Conservation (phyloP, 2,888 invertebrate genomes). For the Leptinotarsa juncta region DNA sequence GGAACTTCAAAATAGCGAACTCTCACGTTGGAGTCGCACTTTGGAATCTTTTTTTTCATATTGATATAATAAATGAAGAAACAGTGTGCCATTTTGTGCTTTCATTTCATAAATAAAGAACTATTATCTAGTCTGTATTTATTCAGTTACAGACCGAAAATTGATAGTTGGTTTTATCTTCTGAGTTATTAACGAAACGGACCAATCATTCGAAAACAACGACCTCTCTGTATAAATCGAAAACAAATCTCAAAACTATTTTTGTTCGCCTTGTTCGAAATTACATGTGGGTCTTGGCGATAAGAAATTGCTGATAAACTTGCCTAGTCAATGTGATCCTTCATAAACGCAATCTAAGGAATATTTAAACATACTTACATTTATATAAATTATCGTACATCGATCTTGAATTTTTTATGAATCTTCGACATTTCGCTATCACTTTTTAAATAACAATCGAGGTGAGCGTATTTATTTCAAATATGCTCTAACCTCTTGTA, state of each 20-base stretch:
- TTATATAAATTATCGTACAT: slow-evolving; percentile 50
- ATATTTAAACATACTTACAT: slow-evolving; percentile 51
- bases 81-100: not conserved
- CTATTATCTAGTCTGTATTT: not conserved
- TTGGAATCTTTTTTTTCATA: no score
- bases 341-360: slow-evolving; percentile 55
- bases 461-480: slow-evolving; percentile 22
- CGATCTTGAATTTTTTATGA: slow-evolving; percentile 44
- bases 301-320: slow-evolving; percentile 54
- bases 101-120: not conserved
- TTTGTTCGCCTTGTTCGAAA: slow-evolving; percentile 29
- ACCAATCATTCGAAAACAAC: not conserved
- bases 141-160: not conserved
- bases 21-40: no score
- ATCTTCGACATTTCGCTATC: slow-evolving; percentile 36
- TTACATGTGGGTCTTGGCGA: slow-evolving; percentile 41
- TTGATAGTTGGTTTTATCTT: slow-evolving; percentile 5
- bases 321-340: slow-evolving; percentile 56
- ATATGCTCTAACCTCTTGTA: slow-evolving; percentile 14
- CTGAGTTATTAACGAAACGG: not conserved
- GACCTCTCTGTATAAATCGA: not conserved
- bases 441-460: slow-evolving; percentile 33
- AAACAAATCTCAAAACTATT: slow-evolving; percentile 16
- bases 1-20: no score
- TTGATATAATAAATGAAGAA: no score